A percentile compares a stretch with the other conserved stretches of the same genome.
phyloP scores from a whole-genome alignment of 35 echinoderm and acorn worm species.

The Ophiothrix spiculata region DNA sequence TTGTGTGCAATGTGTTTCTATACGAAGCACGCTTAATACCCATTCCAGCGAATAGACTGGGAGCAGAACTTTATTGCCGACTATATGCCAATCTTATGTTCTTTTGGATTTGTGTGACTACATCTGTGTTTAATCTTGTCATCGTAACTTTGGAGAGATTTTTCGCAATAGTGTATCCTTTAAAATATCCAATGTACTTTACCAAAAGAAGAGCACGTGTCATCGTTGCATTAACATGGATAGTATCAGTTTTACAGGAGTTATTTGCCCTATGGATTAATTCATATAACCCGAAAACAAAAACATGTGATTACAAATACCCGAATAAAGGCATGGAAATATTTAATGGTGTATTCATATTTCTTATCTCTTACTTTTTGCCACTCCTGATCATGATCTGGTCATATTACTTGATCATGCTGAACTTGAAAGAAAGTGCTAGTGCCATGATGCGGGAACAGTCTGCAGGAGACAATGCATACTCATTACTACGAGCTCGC shows the following conservation, averaged over 20 bases:
- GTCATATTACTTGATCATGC: slow-evolving; percentile 69
- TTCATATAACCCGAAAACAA: slow-evolving; percentile 26
- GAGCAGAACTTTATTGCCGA: slow-evolving; percentile 77
- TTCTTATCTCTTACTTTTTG: slow-evolving; percentile 79
- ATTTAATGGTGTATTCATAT: slow-evolving; percentile 63
- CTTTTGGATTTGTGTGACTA: slow-evolving; percentile 91
- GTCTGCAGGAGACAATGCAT: slow-evolving; percentile 32
- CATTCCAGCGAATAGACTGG: slow-evolving; percentile 17
- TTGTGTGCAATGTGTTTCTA: slow-evolving; percentile 83
- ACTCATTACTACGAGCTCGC: slow-evolving; percentile 63
- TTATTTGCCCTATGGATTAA: slow-evolving; percentile 78
- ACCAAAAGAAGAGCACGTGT: slow-evolving; percentile 47
- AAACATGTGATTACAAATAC: slow-evolving; percentile 56
- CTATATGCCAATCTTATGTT: slow-evolving; percentile 63
- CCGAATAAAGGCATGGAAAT: slow-evolving; percentile 19
- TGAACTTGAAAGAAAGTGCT: slow-evolving; percentile 54
- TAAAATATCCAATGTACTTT: slow-evolving; percentile 73
- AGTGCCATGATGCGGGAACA: slow-evolving; percentile 17
- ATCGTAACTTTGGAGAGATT: slow-evolving; percentile 80
- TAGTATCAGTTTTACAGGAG: slow-evolving; percentile 63
- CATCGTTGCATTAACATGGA: slow-evolving; percentile 61
- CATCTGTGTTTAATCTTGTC: slow-evolving; percentile 94
- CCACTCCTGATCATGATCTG: slow-evolving; percentile 86
- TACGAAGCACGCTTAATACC: slow-evolving; percentile 39
- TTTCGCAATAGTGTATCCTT: slow-evolving; percentile 82